These are phyloP conservation scores for Hymenopus coronatus DNA, from an alignment of 2,888 invertebrate species.

Conservation along the genomic window DNA sequence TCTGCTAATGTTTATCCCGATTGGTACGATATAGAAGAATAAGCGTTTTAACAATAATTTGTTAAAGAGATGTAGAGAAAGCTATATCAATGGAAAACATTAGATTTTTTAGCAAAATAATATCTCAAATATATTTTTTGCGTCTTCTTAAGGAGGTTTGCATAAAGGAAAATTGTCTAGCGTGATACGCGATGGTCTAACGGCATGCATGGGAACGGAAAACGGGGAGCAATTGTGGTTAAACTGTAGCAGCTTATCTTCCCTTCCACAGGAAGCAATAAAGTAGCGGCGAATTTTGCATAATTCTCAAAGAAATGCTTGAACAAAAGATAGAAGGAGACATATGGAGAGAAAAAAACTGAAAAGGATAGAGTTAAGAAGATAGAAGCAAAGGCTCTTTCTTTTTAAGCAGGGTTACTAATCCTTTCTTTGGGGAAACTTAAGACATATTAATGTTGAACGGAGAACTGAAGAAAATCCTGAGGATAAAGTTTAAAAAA, in stretches of 20 bases:
- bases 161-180: not conserved
- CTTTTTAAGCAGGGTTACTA: not conserved
- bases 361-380: not conserved
- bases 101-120: too few species aligned
- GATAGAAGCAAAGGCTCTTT: not conserved
- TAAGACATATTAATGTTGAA: not conserved
- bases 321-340: not conserved
- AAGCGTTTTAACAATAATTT: too few species aligned
- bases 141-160: not conserved
- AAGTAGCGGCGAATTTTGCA: not conserved
- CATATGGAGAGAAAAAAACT: not conserved
- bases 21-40: too few species aligned
- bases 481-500: too few species aligned
- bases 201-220: not conserved
- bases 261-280: not conserved
- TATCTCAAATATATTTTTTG: not conserved
- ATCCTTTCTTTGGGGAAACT: not conserved
- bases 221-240: not conserved
- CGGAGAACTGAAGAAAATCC: too few species aligned
- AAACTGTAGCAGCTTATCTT: not conserved
- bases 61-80: too few species aligned
- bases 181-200: not conserved
- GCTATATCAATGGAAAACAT: too few species aligned
- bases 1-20: too few species aligned
- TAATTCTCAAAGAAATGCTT: not conserved